phyloP scores from a whole-genome alignment of 2,888 invertebrate species.

The Cremastobaeus sp. region DNA sequence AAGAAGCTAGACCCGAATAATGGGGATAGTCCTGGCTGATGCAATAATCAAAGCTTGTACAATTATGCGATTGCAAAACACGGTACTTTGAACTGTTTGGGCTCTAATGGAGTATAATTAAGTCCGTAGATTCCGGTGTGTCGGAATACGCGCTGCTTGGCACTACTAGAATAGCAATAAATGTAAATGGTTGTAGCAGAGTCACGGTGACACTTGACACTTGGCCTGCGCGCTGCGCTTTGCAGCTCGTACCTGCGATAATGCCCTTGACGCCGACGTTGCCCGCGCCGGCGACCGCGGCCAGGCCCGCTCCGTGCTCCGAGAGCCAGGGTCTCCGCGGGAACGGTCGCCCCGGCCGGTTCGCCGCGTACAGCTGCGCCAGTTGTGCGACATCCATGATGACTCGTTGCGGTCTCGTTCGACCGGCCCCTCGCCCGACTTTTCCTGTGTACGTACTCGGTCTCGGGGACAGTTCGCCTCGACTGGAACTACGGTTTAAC shows the following conservation, averaged over 20 bases:
- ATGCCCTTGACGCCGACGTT: slow-evolving; percentile 92
- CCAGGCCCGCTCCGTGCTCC: slow-evolving; percentile 82
- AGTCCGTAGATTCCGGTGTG: not conserved
- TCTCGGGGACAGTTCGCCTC: slow-evolving; percentile 10
- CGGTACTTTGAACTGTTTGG: no score
- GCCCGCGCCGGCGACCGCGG: slow-evolving; percentile 82
- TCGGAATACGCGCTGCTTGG: no score
- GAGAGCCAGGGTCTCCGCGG: slow-evolving; percentile 86
- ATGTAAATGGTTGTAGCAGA: not conserved
- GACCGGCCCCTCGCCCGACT: slow-evolving; percentile 42
- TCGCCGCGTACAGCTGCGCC: slow-evolving; percentile 43
- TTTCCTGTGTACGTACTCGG: no score
- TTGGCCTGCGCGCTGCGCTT: not conserved
- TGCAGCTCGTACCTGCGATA: slow-evolving; percentile 83
- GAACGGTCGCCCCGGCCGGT: slow-evolving; percentile 78
- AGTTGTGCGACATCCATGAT: slow-evolving; percentile 70
- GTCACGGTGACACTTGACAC: slow-evolving; percentile 17
- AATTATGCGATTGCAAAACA: no score
- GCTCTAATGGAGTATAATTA: no score
- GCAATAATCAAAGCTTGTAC: no score
- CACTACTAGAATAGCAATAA: no score
- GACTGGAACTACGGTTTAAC: no score
- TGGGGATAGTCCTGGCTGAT: no score
- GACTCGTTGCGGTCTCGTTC: slow-evolving; percentile 20
- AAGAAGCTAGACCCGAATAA: no score